Evolutionary conservation across 2,888 invertebrate genomes (phyloP).

Genomic region (Cerceris ruficornis): DNA sequence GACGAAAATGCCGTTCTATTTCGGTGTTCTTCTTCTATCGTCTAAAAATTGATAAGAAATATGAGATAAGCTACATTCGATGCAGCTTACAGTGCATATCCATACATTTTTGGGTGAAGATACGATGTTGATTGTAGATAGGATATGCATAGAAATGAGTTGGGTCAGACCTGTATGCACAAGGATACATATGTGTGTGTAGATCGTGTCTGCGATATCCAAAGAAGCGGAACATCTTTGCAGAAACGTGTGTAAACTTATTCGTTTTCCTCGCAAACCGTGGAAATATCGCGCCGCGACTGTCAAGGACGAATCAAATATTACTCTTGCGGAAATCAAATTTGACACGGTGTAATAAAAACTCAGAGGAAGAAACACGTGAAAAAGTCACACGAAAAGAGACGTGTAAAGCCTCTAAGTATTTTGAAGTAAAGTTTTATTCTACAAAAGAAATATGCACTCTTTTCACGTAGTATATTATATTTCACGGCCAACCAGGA

Average conservation of each 20-base stretch:
- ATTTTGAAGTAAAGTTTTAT: no score
- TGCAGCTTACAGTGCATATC: neutral
- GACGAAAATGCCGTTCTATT: no score
- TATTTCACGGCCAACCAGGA: no score
- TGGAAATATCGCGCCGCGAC: neutral
- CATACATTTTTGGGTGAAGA: neutral
- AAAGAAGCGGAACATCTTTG: no score
- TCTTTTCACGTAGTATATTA: no score
- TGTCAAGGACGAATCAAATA: neutral
- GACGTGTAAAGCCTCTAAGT: no score
- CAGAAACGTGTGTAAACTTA: neutral
- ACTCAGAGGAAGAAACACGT: no score
- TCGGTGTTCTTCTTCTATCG: no score
- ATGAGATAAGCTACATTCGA: constrained; percentile 5
- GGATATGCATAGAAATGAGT: neutral
- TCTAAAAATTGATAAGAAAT: neutral
- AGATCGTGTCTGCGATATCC: neutral
- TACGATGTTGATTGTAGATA: constrained; percentile 8
- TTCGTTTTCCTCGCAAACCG: neutral
- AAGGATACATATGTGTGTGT: neutral
- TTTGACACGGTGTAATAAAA: neutral
- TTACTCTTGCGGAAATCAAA: neutral
- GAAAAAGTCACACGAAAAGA: no score
- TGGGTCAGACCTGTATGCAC: neutral
- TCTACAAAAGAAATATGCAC: no score